Percentiles rank a stretch among this genome's conserved stretches.
phyloP scores from a whole-genome alignment of 2,113 vertebrate species.

The Orcinus orca region DNA sequence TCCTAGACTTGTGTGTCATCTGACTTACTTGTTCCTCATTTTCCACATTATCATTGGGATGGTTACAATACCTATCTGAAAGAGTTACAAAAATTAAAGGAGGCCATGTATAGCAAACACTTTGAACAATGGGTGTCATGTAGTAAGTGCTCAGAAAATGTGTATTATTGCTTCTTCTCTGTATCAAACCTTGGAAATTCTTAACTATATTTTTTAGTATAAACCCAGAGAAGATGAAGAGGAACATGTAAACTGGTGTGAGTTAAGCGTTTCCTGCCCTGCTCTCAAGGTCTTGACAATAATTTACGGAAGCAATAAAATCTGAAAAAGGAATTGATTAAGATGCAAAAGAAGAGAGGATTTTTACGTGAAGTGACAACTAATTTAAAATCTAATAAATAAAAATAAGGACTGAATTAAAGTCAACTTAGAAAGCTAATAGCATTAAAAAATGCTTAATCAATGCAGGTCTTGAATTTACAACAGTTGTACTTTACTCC shows the following conservation, averaged over 20 bases:
- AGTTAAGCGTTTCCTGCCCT: not conserved
- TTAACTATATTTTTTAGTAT: not conserved
- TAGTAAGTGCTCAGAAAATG: not conserved
- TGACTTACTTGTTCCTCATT: not conserved
- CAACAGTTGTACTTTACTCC: not conserved
- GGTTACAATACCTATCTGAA: not conserved
- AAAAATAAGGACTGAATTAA: slow-evolving; percentile 9
- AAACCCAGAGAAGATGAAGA: not conserved
- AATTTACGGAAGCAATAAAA: not conserved
- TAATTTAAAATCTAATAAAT: slow-evolving; percentile 34
- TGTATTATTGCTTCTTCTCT: not conserved
- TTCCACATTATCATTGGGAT: not conserved
- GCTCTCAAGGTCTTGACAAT: not conserved
- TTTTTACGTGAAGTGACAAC: not conserved
- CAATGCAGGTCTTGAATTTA: not conserved
- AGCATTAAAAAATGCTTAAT: not conserved
- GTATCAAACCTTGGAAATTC: not conserved
- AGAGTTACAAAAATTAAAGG: not conserved
- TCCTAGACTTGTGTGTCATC: not conserved
- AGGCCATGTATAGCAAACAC: not conserved
- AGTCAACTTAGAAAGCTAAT: not conserved
- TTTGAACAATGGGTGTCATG: not conserved
- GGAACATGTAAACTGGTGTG: not conserved
- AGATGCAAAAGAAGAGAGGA: not conserved
- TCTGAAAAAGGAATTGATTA: not conserved